A percentile compares a stretch with the other conserved stretches of the same genome.
Conservation (phyloP, 2,888 invertebrate species). For the Colostygia pectinataria region DNA sequence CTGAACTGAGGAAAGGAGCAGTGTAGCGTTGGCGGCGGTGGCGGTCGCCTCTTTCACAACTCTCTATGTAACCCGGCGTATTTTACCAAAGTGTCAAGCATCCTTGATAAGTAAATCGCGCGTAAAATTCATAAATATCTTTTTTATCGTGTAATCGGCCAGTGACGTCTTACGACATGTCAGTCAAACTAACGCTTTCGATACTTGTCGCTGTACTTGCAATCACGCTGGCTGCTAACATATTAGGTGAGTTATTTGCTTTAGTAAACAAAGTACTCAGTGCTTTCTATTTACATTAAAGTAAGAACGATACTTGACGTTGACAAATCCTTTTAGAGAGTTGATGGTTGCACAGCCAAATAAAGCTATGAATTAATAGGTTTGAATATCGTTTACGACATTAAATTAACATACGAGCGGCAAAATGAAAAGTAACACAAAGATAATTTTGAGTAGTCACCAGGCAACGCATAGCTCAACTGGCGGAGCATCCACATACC, state of each 20-base stretch:
- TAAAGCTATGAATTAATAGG: background rate
- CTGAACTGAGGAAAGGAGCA: constrained; percentile 72
- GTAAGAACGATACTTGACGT: too few species aligned
- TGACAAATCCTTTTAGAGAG: background rate
- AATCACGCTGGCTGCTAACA: constrained; percentile 60
- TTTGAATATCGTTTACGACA: background rate
- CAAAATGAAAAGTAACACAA: too few species aligned
- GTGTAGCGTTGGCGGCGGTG: constrained; percentile 65
- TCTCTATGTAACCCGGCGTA: constrained; percentile 6
- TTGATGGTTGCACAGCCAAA: background rate
- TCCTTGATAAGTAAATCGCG: constrained; percentile 49
- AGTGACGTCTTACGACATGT: constrained; percentile 55
- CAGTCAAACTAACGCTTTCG: constrained; percentile 65
- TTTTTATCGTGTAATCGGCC: constrained; percentile 33
- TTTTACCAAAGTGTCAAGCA: constrained; percentile 8
- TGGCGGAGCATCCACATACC: too few species aligned
- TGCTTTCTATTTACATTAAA: constrained; percentile 28
- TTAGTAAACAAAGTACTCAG: constrained; percentile 27
- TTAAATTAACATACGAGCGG: background rate
- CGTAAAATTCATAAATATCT: constrained; percentile 48
- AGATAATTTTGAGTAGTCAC: too few species aligned
- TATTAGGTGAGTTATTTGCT: constrained; percentile 74
- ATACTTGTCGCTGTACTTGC: constrained; percentile 56
- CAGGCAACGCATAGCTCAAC: too few species aligned
- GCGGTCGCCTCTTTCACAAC: constrained; percentile 63